phyloP scores from a whole-genome alignment of 2,888 invertebrate species.

The Thymelicus acteon region DNA sequence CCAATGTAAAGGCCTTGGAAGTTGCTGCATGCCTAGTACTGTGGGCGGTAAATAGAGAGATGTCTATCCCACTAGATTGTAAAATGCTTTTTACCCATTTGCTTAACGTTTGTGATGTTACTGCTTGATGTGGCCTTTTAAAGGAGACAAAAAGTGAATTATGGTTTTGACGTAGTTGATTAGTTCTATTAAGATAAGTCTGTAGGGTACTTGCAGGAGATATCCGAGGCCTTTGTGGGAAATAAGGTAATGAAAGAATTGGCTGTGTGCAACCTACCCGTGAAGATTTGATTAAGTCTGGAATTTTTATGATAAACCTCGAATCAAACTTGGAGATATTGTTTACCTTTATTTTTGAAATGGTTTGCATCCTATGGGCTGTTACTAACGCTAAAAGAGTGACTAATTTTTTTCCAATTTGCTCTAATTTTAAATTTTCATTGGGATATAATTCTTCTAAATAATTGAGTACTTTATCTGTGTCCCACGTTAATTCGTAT shows the following conservation, averaged over 20 bases:
- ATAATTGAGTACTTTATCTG: constrained; percentile 26
- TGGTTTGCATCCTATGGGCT: constrained; percentile 3
- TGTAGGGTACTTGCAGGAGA: not conserved
- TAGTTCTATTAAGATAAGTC: not conserved
- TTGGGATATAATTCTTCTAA: constrained; percentile 21
- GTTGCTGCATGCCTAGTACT: constrained; percentile 36
- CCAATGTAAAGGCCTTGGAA: constrained; percentile 25
- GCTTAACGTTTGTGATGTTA: constrained; percentile 12
- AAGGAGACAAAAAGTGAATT: not conserved
- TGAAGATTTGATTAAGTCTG: no score
- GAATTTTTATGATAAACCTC: no score
- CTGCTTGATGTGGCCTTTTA: not conserved
- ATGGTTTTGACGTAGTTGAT: not conserved
- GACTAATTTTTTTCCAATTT: constrained; percentile 40
- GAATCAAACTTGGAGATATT: not conserved
- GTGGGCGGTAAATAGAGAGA: constrained; percentile 26
- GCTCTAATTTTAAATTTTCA: constrained; percentile 2
- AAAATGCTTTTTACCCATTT: constrained; percentile 31
- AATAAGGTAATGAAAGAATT: no score
- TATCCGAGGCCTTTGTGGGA: no score
- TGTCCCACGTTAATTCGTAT: constrained; percentile 42
- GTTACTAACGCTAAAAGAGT: constrained; percentile 43
- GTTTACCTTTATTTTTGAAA: not conserved
- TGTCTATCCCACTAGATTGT: constrained; percentile 29
- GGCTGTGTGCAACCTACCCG: no score